These are phyloP conservation scores for Listronotus bonariensis DNA, from an alignment of 1,140 invertebrate genomes.

Conservation along the genomic window DNA sequence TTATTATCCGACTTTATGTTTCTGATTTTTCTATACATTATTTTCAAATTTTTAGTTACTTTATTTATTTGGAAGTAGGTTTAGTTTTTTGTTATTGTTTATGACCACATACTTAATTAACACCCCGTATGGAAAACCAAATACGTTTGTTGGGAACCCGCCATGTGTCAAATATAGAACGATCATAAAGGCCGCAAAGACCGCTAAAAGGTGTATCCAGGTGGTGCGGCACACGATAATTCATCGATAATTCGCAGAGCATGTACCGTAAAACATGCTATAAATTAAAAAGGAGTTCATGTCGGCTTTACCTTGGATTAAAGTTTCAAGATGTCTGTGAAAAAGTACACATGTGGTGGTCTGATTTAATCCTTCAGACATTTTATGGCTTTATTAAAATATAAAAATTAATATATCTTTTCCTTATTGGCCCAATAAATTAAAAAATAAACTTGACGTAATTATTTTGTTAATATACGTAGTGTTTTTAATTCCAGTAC, in stretches of 20 bases:
- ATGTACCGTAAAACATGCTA: constrained; percentile 30
- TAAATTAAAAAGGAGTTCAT: constrained; percentile 20
- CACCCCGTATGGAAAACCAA: not conserved
- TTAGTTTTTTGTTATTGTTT: not conserved
- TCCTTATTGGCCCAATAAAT: too few species aligned
- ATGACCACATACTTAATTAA: not conserved
- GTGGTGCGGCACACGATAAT: constrained; percentile 34
- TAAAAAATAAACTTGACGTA: too few species aligned
- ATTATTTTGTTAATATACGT: too few species aligned
- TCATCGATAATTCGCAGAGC: constrained; percentile 33
- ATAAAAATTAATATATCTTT: too few species aligned
- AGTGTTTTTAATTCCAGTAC: too few species aligned
- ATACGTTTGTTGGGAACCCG: constrained; percentile 6
- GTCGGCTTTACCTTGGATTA: constrained; percentile 8
- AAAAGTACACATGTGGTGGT: constrained; percentile 1
- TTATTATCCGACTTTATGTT: too few species aligned
- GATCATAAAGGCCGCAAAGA: constrained; percentile 5
- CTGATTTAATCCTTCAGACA: not conserved
- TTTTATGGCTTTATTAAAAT: too few species aligned
- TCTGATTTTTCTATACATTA: too few species aligned
- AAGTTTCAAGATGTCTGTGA: constrained; percentile 12
- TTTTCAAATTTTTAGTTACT: too few species aligned
- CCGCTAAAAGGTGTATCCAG: constrained; percentile 28
- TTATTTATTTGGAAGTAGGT: not conserved
- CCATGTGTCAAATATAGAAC: constrained; percentile 5